A percentile compares a stretch with the other conserved stretches of the same genome.
These are phyloP conservation scores for Hirudinaria manillensis DNA, from an alignment of 2,888 invertebrate species.

Conservation along the genomic window DNA sequence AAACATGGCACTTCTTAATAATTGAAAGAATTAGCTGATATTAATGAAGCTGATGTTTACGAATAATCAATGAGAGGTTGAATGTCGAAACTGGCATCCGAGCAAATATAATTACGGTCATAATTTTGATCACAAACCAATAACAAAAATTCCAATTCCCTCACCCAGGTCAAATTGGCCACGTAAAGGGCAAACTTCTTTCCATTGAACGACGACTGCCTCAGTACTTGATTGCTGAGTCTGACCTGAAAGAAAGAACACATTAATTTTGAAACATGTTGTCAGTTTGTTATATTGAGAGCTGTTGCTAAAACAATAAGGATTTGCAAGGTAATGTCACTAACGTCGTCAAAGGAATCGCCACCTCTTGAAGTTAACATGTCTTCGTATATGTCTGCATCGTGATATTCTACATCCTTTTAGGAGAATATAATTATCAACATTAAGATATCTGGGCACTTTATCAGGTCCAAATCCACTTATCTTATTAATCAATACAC, in stretches of 20 bases:
- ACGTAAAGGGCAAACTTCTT: constrained; percentile 65
- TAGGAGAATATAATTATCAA: not conserved
- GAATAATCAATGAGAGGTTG: too few species aligned
- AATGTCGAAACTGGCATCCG: too few species aligned
- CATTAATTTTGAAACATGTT: too few species aligned
- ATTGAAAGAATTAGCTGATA: not conserved
- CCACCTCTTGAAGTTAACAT: constrained; percentile 37
- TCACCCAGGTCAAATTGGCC: constrained; percentile 96
- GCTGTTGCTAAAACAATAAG: too few species aligned
- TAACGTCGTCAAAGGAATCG: constrained; percentile 32
- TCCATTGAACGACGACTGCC: constrained; percentile 36
- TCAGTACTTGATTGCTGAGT: constrained; percentile 24
- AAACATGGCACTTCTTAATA: constrained; percentile 29
- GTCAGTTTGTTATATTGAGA: too few species aligned
- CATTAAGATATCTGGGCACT: too few species aligned
- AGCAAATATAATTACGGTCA: too few species aligned
- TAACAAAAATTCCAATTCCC: constrained; percentile 42
- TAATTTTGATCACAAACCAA: too few species aligned
- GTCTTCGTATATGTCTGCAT: constrained; percentile 40
- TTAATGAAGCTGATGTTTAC: too few species aligned
- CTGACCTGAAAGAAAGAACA: too few species aligned
- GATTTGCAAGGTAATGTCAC: not conserved
- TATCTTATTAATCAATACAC: too few species aligned
- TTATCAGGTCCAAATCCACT: too few species aligned
- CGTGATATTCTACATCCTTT: constrained; percentile 36